These are phyloP conservation scores for Phymatocera aterrima DNA, from an alignment of 2,888 invertebrate species.

Conservation along the genomic window DNA sequence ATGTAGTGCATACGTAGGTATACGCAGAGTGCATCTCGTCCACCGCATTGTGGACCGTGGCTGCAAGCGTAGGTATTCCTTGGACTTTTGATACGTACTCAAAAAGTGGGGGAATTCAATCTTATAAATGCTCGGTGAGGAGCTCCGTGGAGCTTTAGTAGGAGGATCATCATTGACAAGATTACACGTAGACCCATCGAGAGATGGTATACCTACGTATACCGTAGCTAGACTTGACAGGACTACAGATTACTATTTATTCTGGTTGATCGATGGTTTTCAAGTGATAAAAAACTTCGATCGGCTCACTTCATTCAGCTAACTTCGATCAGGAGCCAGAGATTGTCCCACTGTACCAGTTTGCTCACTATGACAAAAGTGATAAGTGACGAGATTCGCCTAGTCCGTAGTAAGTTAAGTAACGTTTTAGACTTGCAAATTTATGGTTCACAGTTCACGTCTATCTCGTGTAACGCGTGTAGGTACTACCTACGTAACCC, in stretches of 20 bases:
- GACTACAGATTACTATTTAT: background rate
- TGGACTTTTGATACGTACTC: conserved; percentile 20
- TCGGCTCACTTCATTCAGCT: background rate
- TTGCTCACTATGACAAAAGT: background rate
- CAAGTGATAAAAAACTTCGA: background rate
- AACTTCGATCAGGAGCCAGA: background rate
- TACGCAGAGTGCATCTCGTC: conserved; percentile 28
- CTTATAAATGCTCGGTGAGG: conserved; percentile 36
- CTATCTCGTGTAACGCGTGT: background rate
- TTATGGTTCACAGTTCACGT: conserved; percentile 1
- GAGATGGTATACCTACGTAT: background rate
- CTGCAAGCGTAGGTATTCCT: conserved; percentile 24
- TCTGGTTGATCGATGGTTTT: background rate
- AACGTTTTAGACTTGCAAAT: background rate
- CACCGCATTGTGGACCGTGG: conserved; percentile 7
- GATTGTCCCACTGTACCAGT: background rate
- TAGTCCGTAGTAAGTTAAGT: background rate
- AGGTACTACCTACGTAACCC: background rate
- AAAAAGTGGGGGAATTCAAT: conserved; percentile 17
- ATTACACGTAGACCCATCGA: background rate
- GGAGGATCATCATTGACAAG: conserved; percentile 15
- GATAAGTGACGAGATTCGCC: background rate
- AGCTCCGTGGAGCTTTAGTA: conserved; percentile 17
- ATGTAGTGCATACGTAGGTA: no score
- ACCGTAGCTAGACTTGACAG: background rate